Evolutionary conservation across 2,113 vertebrate genomes (phyloP), one percentile per base, ranked within the genome.

Genomic region (Marmota flaviventris): DNA sequence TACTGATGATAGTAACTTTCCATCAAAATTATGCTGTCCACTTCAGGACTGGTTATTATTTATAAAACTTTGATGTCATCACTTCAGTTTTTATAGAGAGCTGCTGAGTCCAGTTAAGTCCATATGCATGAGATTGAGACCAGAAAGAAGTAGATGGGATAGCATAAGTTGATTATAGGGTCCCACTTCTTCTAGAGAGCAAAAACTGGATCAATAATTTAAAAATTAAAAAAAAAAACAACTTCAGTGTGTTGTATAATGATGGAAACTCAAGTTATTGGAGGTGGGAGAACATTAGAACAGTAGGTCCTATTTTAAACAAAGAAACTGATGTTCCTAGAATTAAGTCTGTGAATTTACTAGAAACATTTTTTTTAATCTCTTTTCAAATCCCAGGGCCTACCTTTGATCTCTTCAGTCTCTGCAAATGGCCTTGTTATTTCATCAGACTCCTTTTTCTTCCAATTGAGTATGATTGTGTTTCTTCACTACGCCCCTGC

Each of bases 371-470:
- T 85, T 85, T 37, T 20, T 48, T 9, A 29, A 76, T 63, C 17
- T 81, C 18, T 76, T 94, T 79, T 63, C 24, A 76, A 67, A 92
- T 81, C 24, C 8, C 48, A 6, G 29, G 9, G 9, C 51, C 75
- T 85, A 4, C 2, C 39, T 13, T 63, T 82, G 42, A 94, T 72
- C 85, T 82, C 17, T 45, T 88, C 48, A 53, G 61, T 69, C 61
- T 75, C 73, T 92, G 42, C 13, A 92, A 89, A 94, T 81, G 22
- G 27, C 56, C 78, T 95, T 92, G 39, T 72, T 79, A 81, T 92
- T 76, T 85, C n/a, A 84, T 72, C 27, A 51, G 84, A 48, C 70
- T 76, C 9, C n/a, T 34, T 93, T 77, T 51, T 37, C 53, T 97
- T 79, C 53, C 75, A 94, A 45, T 29, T 81, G 89, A 94, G 69